phyloP scores from a whole-genome alignment of 2,797 vertebrate species.

The Oophaga sylvatica region DNA sequence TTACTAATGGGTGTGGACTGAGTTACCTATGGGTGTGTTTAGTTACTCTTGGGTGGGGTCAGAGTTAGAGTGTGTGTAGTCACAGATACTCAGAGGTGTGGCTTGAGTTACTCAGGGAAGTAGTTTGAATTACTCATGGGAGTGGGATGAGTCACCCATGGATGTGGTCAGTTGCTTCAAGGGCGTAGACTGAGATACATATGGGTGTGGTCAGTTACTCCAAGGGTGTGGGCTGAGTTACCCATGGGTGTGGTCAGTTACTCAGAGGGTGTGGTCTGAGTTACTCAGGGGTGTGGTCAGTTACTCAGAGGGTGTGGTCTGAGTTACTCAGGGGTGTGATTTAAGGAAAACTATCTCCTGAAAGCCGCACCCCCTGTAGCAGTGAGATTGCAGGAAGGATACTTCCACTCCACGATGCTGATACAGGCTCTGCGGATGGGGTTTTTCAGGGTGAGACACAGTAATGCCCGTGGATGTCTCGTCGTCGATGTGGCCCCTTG shows the following conservation, averaged over 20 bases:
- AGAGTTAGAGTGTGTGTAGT: too few species aligned
- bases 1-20: neutral
- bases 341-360: neutral
- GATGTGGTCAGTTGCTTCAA: neutral
- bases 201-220: neutral
- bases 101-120: neutral
- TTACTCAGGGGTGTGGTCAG: neutral
- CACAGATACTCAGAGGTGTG: too few species aligned
- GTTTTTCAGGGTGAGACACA: conserved; percentile 97
- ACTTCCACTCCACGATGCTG: conserved; percentile 99
- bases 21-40: neutral
- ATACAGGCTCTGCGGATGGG: conserved; percentile 97
- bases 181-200: neutral
- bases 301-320: too few species aligned
- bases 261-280: neutral
- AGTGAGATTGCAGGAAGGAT: conserved; percentile 78
- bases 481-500: conserved; percentile 88
- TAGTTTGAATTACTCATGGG: neutral
- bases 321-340: neutral
- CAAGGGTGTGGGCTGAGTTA: neutral
- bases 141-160: neutral
- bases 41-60: neutral
- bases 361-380: neutral
- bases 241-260: neutral
- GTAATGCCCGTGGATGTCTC: conserved; percentile 90